phyloP scores from a whole-genome alignment of 2,113 vertebrate species.

The Natator depressus region DNA sequence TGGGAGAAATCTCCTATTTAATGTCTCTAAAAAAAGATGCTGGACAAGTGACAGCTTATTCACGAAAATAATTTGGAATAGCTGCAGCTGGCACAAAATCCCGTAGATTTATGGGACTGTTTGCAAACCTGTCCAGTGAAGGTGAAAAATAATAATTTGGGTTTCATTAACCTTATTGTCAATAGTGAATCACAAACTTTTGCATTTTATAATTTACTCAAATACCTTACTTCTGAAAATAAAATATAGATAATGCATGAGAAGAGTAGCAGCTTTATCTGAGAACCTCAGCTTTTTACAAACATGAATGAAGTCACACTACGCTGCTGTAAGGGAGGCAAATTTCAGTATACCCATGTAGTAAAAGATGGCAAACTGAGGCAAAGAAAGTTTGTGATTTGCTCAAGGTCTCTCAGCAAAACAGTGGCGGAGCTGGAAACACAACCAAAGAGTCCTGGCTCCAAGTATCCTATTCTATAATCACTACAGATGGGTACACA shows the following conservation, averaged over 20 bases:
- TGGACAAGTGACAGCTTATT: slow-evolving; percentile 67
- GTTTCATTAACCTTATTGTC: slow-evolving; percentile 43
- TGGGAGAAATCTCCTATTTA: slow-evolving; percentile 54
- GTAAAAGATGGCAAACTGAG: neutral
- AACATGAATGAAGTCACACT: neutral
- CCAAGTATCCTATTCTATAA: neutral
- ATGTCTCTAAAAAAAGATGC: slow-evolving; percentile 68
- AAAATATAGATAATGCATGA: neutral
- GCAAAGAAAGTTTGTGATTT: neutral
- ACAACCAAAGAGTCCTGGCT: neutral
- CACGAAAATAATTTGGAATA: slow-evolving; percentile 59
- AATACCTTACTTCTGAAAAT: slow-evolving; percentile 23
- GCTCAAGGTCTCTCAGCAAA: neutral
- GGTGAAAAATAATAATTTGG: slow-evolving; percentile 52
- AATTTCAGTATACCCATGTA: neutral
- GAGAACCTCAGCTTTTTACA: neutral
- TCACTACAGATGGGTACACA: neutral
- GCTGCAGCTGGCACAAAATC: slow-evolving; percentile 63
- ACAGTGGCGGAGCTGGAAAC: neutral
- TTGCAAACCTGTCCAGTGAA: slow-evolving; percentile 63
- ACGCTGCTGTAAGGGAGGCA: neutral
- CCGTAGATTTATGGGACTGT: slow-evolving; percentile 64
- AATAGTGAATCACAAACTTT: slow-evolving; percentile 6
- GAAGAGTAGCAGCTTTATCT: neutral
- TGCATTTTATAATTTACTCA: neutral